A percentile compares a stretch with the other conserved stretches of the same genome.
These are phyloP conservation scores for Pedionomus torquatus DNA, from an alignment of 2,113 vertebrate genomes.

Conservation along the genomic window DNA sequence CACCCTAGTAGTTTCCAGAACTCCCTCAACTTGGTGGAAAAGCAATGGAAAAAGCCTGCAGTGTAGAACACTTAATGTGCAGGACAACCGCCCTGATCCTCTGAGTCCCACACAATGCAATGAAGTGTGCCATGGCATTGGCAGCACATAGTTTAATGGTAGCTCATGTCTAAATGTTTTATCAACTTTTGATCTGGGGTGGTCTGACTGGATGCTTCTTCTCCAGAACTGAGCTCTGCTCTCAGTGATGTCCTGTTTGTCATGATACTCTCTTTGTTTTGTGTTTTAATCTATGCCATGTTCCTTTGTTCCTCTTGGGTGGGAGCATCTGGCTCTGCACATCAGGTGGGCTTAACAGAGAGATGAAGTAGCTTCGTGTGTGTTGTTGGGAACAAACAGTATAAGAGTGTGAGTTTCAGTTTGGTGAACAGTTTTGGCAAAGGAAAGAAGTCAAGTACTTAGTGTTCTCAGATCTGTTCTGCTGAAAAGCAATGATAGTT, in stretches of 20 bases:
- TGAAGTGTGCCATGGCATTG: background rate
- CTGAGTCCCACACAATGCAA: background rate
- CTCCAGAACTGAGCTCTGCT: background rate
- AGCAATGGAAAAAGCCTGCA: background rate
- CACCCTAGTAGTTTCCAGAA: background rate
- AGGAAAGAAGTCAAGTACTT: background rate
- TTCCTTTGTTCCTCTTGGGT: background rate
- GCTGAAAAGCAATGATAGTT: background rate
- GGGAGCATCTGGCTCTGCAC: background rate
- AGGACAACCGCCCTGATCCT: background rate
- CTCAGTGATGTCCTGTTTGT: background rate
- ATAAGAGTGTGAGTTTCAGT: background rate
- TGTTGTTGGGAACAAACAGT: background rate
- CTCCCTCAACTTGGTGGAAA: background rate
- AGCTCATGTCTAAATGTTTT: background rate
- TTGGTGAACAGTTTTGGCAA: background rate
- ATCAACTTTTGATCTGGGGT: background rate
- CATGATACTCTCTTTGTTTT: background rate
- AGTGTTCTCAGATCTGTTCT: background rate
- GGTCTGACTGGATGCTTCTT: background rate
- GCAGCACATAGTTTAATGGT: background rate
- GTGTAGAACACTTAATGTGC: background rate
- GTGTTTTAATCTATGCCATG: background rate
- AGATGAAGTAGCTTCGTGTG: background rate
- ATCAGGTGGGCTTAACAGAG: background rate